Evolutionary conservation across 2,888 invertebrate species (phyloP).

Genomic region (Prosopocoilus inquinatus): DNA sequence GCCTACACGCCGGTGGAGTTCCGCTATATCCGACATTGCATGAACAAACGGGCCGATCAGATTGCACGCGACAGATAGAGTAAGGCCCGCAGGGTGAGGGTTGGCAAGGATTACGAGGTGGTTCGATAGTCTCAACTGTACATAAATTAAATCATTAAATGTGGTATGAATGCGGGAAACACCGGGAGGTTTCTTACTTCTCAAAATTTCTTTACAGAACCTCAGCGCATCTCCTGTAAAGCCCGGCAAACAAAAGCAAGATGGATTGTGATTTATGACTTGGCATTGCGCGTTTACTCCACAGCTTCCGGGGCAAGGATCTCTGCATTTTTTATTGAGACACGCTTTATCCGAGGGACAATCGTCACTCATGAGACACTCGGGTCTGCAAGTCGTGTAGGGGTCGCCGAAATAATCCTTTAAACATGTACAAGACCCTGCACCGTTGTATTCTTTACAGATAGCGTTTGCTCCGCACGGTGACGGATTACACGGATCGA

Average conservation of each 20-base stretch:
- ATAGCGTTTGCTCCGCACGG: slow-evolving; percentile 79
- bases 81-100: slow-evolving; percentile 79
- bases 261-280: slow-evolving; percentile 73
- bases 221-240: slow-evolving; percentile 70
- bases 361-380: slow-evolving; percentile 76
- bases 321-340: slow-evolving; percentile 73
- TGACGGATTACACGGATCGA: slow-evolving; percentile 73
- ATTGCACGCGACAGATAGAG: slow-evolving; percentile 69
- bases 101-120: slow-evolving; percentile 65
- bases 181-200: neutral
- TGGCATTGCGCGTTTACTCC: slow-evolving; percentile 75
- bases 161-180: neutral
- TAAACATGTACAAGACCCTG: slow-evolving; percentile 74
- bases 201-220: slow-evolving; percentile 53
- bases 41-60: slow-evolving; percentile 74
- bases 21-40: slow-evolving; percentile 72
- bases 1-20: slow-evolving; percentile 73
- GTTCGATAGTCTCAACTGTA: slow-evolving; percentile 43
- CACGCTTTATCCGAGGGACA: slow-evolving; percentile 71
- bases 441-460: slow-evolving; percentile 72
- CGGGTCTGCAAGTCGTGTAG: slow-evolving; percentile 75
- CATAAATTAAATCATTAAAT: neutral
- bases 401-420: slow-evolving; percentile 76
- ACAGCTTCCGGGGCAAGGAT: slow-evolving; percentile 77
- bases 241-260: slow-evolving; percentile 72